Base-by-base conservation (phyloP, 1,140 invertebrate genomes). In the Drosophila tropicalis region DNA sequence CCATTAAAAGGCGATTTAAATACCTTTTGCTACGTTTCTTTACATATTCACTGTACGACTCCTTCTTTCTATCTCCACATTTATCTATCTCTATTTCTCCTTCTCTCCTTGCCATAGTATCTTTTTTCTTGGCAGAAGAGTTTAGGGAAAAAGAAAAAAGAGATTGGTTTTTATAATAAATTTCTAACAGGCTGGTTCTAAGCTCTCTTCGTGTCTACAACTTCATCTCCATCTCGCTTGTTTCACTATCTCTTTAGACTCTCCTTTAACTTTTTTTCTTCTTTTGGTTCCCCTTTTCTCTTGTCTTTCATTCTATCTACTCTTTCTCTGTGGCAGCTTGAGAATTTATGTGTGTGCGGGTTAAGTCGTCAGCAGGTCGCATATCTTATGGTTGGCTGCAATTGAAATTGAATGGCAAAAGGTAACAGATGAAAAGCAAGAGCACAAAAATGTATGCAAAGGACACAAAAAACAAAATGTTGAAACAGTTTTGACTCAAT, bases 101-200 rank as follows among this genome's bases (percentile, higher is more conserved):
- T 72, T 61, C 56, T 39, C 17, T 19, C 55, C 32, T 32, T n/a
- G n/a, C 41, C 6, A 10, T 5, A 29, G 29, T 29, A 29, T 29
- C 29, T 13, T 51, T 67, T 70, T 82, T 67, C 65, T 79, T 73
- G 55, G 58, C 56, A 47, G n/a, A n/a, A 67, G 70, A 65, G 68
- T 72, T 71, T 65, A 70, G 25, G 25, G 32, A 36, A 39, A 22
- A 34, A 32, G 15, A 58, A 54, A 76, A 72, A 71, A 77, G 84
- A 89, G 67, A 89, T 87, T 89, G 84, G 89, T 80, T 87, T 89
- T 89, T 83, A 84, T 79, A 87, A 87, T 87, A 87, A 89, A 89
- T 87, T 89, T 66, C 51, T 63, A 60, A 17, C 47, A 79, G 82
- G 29, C 56, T 58, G 44, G 34, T 51, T 51, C 44, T 51, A 22